These are phyloP conservation scores for Chymomyza caudatula DNA, from an alignment of 2,888 invertebrate species.

Conservation along the genomic window DNA sequence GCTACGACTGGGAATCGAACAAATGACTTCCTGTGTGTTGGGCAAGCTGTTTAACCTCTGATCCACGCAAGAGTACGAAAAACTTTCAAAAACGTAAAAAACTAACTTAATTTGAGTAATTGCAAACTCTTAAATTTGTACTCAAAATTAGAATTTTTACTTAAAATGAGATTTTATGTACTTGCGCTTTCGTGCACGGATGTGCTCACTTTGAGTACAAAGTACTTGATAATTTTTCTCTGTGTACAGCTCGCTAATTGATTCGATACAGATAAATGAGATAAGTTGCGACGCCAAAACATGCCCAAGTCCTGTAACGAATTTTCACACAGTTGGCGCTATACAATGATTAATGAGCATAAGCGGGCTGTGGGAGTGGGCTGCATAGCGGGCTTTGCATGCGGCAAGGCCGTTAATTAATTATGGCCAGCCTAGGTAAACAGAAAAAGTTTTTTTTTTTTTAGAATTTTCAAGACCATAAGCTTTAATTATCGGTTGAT, in stretches of 20 bases:
- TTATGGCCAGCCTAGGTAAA: conserved; percentile 9
- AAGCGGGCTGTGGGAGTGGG: not conserved
- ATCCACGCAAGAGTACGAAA: too few relatives aligned
- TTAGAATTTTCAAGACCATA: conserved; percentile 2
- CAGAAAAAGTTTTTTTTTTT: not conserved
- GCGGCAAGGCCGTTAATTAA: conserved; percentile 29
- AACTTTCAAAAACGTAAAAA: too few relatives aligned
- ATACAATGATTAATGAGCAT: conserved; percentile 63
- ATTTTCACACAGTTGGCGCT: conserved; percentile 32
- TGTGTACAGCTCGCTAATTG: conserved; percentile 62
- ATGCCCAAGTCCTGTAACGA: not conserved
- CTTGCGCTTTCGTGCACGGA: too few relatives aligned
- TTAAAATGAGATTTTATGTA: too few relatives aligned
- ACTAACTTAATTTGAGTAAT: too few relatives aligned
- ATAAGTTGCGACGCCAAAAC: conserved; percentile 27
- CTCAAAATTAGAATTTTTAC: too few relatives aligned
- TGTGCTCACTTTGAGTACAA: too few relatives aligned
- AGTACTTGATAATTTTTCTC: too few relatives aligned
- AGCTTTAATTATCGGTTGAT: conserved; percentile 46
- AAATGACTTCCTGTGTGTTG: too few relatives aligned
- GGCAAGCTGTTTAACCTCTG: too few relatives aligned
- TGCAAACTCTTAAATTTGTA: too few relatives aligned
- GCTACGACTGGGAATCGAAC: too few relatives aligned
- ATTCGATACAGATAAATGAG: conserved; percentile 71
- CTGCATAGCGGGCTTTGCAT: conserved; percentile 3